Evolutionary conservation across 2,797 vertebrate genomes (phyloP).

Genomic region (Enteromius trimaculatus): DNA sequence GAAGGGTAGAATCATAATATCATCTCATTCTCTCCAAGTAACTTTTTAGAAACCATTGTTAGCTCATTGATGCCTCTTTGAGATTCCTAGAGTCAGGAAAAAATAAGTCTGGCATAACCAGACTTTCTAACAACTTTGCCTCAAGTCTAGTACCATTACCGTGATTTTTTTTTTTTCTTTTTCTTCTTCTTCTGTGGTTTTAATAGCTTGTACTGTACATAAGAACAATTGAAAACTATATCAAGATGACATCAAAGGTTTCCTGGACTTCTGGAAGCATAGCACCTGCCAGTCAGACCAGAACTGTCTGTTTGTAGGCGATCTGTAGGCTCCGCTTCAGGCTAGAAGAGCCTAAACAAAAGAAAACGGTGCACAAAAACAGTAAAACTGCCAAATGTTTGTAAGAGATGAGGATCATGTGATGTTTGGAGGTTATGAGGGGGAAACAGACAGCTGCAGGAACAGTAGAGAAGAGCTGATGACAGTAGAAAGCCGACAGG

Average conservation of each 20-base stretch:
- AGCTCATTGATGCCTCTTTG: background rate
- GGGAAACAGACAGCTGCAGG: background rate
- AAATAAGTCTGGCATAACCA: background rate
- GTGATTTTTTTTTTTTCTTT: background rate
- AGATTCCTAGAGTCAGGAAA: background rate
- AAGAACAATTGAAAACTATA: background rate
- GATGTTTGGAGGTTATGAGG: background rate
- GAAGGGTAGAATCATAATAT: background rate
- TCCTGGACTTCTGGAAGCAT: background rate
- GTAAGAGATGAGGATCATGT: background rate
- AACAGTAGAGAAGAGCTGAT: background rate
- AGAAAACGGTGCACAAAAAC: background rate
- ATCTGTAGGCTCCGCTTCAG: background rate
- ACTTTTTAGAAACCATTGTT: background rate
- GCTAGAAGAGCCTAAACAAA: constrained; percentile 4
- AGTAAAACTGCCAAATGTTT: background rate
- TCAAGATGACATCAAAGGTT: background rate
- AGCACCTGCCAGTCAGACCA: background rate
- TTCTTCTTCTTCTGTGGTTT: background rate
- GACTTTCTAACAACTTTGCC: background rate
- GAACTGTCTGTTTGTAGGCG: background rate
- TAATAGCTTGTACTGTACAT: background rate
- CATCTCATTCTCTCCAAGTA: background rate
- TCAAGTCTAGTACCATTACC: background rate
- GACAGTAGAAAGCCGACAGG: constrained; percentile 25